Evolutionary conservation across 2,113 vertebrate species (phyloP).

Genomic region (Acanthochromis polyacanthus): DNA sequence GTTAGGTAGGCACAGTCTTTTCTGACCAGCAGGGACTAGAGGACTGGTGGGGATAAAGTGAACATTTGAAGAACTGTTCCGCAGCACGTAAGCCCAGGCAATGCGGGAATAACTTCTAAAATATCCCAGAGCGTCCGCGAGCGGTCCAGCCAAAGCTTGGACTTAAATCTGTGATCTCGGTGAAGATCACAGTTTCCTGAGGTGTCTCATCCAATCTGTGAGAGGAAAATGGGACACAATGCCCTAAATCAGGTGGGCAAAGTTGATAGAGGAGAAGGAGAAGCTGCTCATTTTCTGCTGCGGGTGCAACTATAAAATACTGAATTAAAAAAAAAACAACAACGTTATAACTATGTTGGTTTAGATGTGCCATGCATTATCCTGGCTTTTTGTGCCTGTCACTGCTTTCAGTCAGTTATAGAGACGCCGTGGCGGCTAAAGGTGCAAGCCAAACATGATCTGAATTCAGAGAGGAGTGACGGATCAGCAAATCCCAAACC

Average conservation of each 20-base stretch:
- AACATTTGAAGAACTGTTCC: conserved; percentile 36
- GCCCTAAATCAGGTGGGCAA: conserved; percentile 11
- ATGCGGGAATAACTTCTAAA: conserved; percentile 25
- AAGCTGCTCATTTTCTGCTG: background rate
- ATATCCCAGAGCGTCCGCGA: conserved; percentile 20
- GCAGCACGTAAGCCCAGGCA: conserved; percentile 6
- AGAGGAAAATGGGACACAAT: conserved; percentile 19
- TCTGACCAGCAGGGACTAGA: conserved; percentile 15
- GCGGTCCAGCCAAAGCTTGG: conserved; percentile 37
- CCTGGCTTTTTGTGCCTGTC: conserved; percentile 24
- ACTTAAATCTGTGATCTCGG: conserved; percentile 42
- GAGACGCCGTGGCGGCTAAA: conserved; percentile 30
- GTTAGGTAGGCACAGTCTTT: background rate
- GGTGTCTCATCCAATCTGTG: conserved; percentile 31
- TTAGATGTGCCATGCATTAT: background rate
- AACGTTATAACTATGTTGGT: background rate
- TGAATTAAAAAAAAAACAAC: background rate
- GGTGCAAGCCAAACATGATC: conserved; percentile 46
- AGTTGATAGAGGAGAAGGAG: background rate
- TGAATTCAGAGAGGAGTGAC: conserved; percentile 51
- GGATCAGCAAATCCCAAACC: conserved; percentile 60
- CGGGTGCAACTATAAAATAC: background rate
- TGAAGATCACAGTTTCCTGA: conserved; percentile 39
- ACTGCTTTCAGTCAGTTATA: conserved; percentile 21
- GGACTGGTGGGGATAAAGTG: conserved; percentile 2